phyloP scores from a whole-genome alignment of 2,113 vertebrate genomes.

The Caloenas nicobarica region DNA sequence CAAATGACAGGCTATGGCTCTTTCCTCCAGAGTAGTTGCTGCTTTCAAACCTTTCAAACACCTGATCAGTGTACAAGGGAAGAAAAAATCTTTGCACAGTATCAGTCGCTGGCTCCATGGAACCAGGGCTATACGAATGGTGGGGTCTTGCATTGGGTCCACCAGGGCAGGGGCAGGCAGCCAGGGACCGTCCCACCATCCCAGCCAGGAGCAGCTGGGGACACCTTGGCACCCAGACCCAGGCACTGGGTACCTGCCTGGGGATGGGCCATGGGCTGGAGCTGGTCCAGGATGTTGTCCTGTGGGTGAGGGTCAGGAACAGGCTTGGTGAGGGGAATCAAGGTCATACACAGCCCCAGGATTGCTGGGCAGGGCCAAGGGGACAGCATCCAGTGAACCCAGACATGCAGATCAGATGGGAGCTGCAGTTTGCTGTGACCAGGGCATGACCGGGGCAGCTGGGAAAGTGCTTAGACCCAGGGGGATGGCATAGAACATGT shows the following conservation, averaged over 20 bases:
- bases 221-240: not conserved
- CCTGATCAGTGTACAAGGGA: not conserved
- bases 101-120: too few species aligned
- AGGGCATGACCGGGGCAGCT: fast-evolving
- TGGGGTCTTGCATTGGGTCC: not conserved
- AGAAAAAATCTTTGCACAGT: not conserved
- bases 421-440: not conserved
- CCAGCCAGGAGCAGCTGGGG: not conserved
- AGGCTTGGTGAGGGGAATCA: too few species aligned
- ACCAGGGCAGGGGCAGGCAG: not conserved
- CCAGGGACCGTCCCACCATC: not conserved
- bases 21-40: not conserved
- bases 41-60: not conserved
- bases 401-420: not conserved
- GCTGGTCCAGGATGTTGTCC: not conserved
- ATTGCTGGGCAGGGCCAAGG: not conserved
- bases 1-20: not conserved
- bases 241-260: not conserved
- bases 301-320: not conserved
- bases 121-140: fast-evolving
- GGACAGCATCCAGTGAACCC: not conserved
- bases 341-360: not conserved
- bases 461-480: not conserved
- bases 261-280: too few species aligned
- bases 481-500: too few species aligned